Conservation (phyloP, 2,113 vertebrate species). For the Mobula birostris region DNA sequence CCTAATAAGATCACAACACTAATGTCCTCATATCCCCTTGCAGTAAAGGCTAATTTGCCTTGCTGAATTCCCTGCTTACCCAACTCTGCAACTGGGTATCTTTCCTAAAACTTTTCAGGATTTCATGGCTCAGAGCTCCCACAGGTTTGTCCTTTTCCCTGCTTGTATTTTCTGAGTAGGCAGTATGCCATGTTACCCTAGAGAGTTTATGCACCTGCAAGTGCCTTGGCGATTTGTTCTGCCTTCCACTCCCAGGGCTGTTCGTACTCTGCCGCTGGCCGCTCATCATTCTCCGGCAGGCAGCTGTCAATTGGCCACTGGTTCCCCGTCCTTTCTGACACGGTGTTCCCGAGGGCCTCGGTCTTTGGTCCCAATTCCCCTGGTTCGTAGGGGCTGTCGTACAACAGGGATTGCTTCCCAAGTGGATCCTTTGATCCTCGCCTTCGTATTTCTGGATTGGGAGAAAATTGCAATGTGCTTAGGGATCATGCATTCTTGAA, state of each 20-base stretch:
- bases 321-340: conserved; percentile 39
- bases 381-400: conserved; percentile 62
- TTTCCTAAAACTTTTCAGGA: background rate
- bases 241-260: conserved; percentile 86
- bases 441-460: conserved; percentile 71
- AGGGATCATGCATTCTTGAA: background rate
- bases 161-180: no score
- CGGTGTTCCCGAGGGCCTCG: conserved; percentile 37
- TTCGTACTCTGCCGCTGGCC: conserved; percentile 68
- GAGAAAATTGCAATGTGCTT: background rate
- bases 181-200: no score
- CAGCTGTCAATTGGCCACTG: conserved; percentile 42
- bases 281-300: conserved; percentile 60
- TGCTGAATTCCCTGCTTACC: no score
- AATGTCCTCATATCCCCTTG: no score
- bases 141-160: no score
- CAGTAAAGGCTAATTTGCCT: no score
- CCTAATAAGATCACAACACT: no score
- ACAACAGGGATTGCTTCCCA: conserved; percentile 75
- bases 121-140: background rate
- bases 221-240: conserved; percentile 69
- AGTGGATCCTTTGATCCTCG: conserved; percentile 86
- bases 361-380: conserved; percentile 40
- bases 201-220: conserved; percentile 63
- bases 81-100: no score